Evolutionary conservation across 1,140 invertebrate species (phyloP), one percentile per base, ranked within the genome.

Genomic region (Agrilus planipennis): DNA sequence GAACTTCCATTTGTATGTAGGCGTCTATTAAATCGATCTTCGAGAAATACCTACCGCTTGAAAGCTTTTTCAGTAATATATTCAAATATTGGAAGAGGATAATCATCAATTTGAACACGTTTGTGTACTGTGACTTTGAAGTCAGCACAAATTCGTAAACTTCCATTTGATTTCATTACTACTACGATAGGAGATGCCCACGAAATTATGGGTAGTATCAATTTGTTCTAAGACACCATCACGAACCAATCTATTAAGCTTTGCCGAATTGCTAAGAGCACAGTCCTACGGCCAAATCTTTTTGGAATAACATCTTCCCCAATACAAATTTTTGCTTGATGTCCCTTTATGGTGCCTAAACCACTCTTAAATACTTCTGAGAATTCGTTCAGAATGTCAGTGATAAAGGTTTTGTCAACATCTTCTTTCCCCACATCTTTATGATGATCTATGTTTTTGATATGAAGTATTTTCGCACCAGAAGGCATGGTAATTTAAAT

Each of bases 121-220:
- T 30, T 39, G 38, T 53, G 52, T 21, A 53, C 29, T 12, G 52
- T 46, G 10, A 46, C 37, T 37, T 41, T 43, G 31, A 38, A 43
- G 32, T 38, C 44, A 5, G 32, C 41, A 21, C 47, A 42, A 20
- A 42, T 15, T 12, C 47, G 11, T 6, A 49, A 43, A 1, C 44
- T 49, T 12, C 60, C 61, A 36, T 60, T 55, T 16, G 51, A 52
- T 49, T 71, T 71, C 18, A 59, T 25, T 4, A 69, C 58, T 0
- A 62, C 45, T 1, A 68, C 64, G 2, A 71, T 49, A 0, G 62
- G 62, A 9, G 61, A 51, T 4, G 57, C 58, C 61, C 58, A 69
- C 14, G 23, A 27, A 27, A 27, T 27, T 27, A 12, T 7, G 12
- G 23, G 23, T 27, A 9, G 23, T 27, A 12, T 27, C 23, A 7